Percentiles rank a stretch among this genome's conserved stretches.
Evolutionary conservation across 2,888 invertebrate genomes (phyloP).

Genomic region (Drosophila robusta): DNA sequence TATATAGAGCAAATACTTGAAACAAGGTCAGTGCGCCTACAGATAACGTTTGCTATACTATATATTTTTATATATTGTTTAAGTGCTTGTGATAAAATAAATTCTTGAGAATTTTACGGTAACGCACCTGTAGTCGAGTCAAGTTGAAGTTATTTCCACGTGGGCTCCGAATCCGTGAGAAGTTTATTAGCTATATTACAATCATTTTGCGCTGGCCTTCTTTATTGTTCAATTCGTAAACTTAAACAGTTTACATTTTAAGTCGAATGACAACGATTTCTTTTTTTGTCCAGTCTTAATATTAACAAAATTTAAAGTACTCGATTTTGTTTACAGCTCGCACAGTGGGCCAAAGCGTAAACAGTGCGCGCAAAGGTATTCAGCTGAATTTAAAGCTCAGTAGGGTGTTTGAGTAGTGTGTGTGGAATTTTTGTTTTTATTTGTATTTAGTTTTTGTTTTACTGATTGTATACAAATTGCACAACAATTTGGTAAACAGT

Average conservation of each 20-base stretch:
- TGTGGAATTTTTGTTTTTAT: constrained; percentile 3
- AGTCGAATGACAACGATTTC: constrained; percentile 22
- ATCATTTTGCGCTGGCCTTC: constrained; percentile 33
- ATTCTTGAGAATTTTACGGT: background rate
- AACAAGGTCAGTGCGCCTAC: constrained; percentile 46
- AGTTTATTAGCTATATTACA: constrained; percentile 28
- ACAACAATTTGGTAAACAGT: constrained; percentile 32
- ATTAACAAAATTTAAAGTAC: constrained; percentile 38
- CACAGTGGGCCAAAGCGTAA: constrained; percentile 43
- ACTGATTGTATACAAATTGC: constrained; percentile 33
- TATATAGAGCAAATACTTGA: background rate
- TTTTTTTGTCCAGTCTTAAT: constrained; percentile 27
- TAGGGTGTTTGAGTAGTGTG: constrained; percentile 1
- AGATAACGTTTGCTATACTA: constrained; percentile 18
- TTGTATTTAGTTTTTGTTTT: background rate
- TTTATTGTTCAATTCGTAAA: constrained; percentile 11
- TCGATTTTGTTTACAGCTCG: constrained; percentile 35
- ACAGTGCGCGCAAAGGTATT: background rate
- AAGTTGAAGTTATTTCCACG: constrained; percentile 16
- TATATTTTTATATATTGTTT: background rate
- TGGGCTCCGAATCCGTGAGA: constrained; percentile 10
- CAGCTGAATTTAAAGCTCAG: constrained; percentile 31
- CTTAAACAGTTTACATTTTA: constrained; percentile 51
- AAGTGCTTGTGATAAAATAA: constrained; percentile 16
- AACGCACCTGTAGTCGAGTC: constrained; percentile 35